Evolutionary conservation across 1,140 invertebrate species (phyloP).

Genomic region (Eciton burchellii): DNA sequence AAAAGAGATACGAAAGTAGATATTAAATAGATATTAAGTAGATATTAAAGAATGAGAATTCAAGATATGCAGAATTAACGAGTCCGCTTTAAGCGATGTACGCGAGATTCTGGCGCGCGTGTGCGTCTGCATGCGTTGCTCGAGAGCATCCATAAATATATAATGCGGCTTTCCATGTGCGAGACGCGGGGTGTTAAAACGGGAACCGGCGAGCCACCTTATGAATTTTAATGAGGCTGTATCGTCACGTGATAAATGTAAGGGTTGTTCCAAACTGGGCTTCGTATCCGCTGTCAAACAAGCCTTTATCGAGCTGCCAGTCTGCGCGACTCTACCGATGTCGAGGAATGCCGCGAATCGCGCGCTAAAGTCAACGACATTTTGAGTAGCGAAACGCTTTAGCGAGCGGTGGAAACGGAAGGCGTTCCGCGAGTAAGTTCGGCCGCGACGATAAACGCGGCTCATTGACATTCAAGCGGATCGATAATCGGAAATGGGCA

Average conservation of each 20-base stretch:
- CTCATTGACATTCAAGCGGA: not conserved
- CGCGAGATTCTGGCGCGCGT: slow-evolving; percentile 26
- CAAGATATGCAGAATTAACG: not conserved
- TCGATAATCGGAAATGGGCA: slow-evolving; percentile 1
- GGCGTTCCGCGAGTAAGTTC: not conserved
- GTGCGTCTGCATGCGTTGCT: slow-evolving; percentile 5
- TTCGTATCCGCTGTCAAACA: slow-evolving; percentile 63
- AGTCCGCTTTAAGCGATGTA: slow-evolving; percentile 4
- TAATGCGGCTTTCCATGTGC: slow-evolving; percentile 69
- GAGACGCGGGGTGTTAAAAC: slow-evolving; percentile 72
- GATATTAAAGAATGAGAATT: too few species aligned
- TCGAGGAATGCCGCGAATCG: not conserved
- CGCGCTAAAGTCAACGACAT: not conserved
- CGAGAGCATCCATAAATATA: slow-evolving; percentile 77
- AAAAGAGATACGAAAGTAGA: too few species aligned
- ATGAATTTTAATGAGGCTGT: slow-evolving; percentile 82
- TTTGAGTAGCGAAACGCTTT: not conserved
- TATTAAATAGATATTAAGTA: too few species aligned
- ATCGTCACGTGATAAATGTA: slow-evolving; percentile 79
- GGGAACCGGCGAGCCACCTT: slow-evolving; percentile 78
- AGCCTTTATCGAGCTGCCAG: slow-evolving; percentile 57
- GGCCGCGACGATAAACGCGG: not conserved
- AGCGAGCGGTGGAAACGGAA: not conserved
- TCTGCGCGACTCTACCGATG: slow-evolving; percentile 6
- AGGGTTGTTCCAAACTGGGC: slow-evolving; percentile 71